Conservation (phyloP, 2,113 vertebrate genomes). For the Tauraco erythrolophus region DNA sequence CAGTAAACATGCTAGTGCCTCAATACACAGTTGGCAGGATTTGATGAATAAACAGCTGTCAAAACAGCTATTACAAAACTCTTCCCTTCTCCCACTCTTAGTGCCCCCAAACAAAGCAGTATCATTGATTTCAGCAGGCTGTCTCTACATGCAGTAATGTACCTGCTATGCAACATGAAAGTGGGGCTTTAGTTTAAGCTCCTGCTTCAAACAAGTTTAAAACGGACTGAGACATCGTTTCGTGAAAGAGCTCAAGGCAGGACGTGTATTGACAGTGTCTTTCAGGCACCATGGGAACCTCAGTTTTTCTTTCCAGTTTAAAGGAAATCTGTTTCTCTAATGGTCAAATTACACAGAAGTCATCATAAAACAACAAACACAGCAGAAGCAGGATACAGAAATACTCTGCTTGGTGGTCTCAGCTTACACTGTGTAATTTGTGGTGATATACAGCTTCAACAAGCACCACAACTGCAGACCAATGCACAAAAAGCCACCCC, state of each 20-base stretch:
- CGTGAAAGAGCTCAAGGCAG: background rate
- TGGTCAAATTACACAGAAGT: background rate
- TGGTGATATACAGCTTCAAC: background rate
- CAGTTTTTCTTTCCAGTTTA: background rate
- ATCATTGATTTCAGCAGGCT: background rate
- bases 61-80: background rate
- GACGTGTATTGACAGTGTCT: fast-evolving
- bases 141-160: background rate
- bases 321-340: background rate
- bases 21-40: background rate
- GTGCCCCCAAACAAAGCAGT: background rate
- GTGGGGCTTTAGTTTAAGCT: background rate
- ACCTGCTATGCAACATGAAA: background rate
- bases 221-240: background rate
- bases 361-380: background rate
- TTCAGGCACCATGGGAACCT: background rate
- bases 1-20: background rate
- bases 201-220: background rate
- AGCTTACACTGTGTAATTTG: background rate
- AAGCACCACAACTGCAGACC: background rate
- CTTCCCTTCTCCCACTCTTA: background rate
- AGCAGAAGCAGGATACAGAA: background rate
- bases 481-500: background rate
- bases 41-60: background rate
- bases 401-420: background rate